Percentiles rank a stretch among this genome's conserved stretches.
phyloP scores from a whole-genome alignment of 2,113 vertebrate genomes.

The Campylomormyrus numenius region DNA sequence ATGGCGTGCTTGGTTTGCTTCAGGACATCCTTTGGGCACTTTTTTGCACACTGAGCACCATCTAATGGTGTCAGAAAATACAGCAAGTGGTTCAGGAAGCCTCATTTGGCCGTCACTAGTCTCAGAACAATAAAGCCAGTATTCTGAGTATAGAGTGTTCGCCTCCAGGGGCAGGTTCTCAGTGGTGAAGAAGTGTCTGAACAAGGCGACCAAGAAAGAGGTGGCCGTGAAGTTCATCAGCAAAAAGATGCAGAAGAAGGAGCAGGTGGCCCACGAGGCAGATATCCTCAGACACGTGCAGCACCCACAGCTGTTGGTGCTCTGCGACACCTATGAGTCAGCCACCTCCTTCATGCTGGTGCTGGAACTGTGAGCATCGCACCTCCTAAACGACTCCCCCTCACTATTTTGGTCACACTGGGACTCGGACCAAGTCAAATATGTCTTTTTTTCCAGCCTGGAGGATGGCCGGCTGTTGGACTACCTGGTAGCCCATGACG shows the following conservation, averaged over 20 bases:
- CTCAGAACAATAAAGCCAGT: not conserved
- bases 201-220: slow-evolving; percentile 84
- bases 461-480: slow-evolving; percentile 86
- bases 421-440: not conserved
- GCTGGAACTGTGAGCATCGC: slow-evolving; percentile 81
- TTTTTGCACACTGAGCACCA: not conserved
- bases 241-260: slow-evolving; percentile 96
- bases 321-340: slow-evolving; percentile 86
- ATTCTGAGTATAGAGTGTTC: not conserved
- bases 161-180: slow-evolving; percentile 84
- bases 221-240: slow-evolving; percentile 91
- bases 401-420: not conserved
- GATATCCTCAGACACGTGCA: slow-evolving; percentile 81
- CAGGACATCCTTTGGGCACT: not conserved
- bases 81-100: not conserved
- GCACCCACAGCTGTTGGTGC: slow-evolving; percentile 80
- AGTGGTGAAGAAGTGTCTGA: slow-evolving; percentile 86
- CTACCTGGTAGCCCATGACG: slow-evolving; percentile 89
- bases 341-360: slow-evolving; percentile 78
- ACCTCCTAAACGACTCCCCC: not conserved
- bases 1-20: not conserved
- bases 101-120: not conserved
- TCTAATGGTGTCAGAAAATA: not conserved
- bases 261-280: slow-evolving; percentile 88
- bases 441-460: slow-evolving; percentile 61